Percentiles rank a stretch among this genome's conserved stretches.
phyloP scores from a whole-genome alignment of 2,888 invertebrate genomes.

The Furcula furcula region DNA sequence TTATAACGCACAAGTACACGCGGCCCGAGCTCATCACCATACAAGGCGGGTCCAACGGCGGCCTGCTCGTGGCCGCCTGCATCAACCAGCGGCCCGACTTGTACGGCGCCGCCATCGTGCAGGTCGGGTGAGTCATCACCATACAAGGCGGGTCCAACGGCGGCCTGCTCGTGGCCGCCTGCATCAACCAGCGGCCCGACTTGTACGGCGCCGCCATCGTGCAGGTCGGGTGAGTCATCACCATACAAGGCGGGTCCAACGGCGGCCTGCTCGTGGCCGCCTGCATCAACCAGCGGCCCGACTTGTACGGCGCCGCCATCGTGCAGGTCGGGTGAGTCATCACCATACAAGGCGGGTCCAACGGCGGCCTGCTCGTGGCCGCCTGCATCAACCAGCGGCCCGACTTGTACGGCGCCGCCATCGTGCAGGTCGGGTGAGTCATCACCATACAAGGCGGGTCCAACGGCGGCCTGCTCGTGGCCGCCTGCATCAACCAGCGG shows the following conservation, averaged over 20 bases:
- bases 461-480: conserved; percentile 98
- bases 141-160: conserved; percentile 99
- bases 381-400: conserved; percentile 98
- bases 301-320: conserved; percentile 95
- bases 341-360: conserved; percentile 96
- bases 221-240: conserved; percentile 94
- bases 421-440: conserved; percentile 96
- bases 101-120: conserved; percentile 95
- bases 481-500: conserved; percentile 96
- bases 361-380: conserved; percentile 97
- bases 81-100: conserved; percentile 97
- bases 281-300: conserved; percentile 96
- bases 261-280: conserved; percentile 98
- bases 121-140: conserved; percentile 94
- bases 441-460: conserved; percentile 96
- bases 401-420: conserved; percentile 94
- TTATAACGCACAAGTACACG: conserved; percentile 91
- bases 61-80: conserved; percentile 96
- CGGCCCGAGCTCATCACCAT: conserved; percentile 88
- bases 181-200: conserved; percentile 96
- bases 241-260: conserved; percentile 97
- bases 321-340: conserved; percentile 95
- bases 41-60: conserved; percentile 98
- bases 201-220: conserved; percentile 95
- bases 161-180: conserved; percentile 96